A percentile compares a stretch with the other conserved stretches of the same genome.
These are phyloP conservation scores for Athripsodes cinereus DNA, from an alignment of 2,888 invertebrate species.

Conservation along the genomic window DNA sequence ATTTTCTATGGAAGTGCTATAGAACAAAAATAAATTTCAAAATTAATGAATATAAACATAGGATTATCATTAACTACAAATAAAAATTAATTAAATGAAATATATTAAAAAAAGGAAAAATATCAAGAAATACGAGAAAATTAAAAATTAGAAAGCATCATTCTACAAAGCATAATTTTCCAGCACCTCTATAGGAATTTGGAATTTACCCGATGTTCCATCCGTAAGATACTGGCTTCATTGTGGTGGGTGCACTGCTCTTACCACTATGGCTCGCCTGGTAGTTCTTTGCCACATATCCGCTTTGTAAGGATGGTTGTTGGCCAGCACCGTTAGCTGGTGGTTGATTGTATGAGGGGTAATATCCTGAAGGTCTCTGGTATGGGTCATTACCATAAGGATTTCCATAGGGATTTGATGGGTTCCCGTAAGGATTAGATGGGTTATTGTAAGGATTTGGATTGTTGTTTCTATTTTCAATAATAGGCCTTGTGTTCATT, in stretches of 20 bases:
- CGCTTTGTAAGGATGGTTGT: slow-evolving; percentile 31
- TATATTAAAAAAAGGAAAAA: no score
- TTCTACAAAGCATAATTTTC: slow-evolving; percentile 9
- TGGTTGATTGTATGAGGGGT: slow-evolving; percentile 37
- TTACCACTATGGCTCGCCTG: slow-evolving; percentile 34
- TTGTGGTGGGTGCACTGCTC: slow-evolving; percentile 36
- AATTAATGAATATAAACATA: no score
- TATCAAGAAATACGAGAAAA: neutral
- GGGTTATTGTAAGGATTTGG: no score
- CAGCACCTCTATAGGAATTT: slow-evolving; percentile 18
- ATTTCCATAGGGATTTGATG: slow-evolving; percentile 29
- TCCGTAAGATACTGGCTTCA: slow-evolving; percentile 42
- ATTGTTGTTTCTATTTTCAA: slow-evolving; percentile 35
- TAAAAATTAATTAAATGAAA: no score
- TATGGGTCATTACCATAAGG: slow-evolving; percentile 28
- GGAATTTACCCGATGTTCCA: slow-evolving; percentile 48
- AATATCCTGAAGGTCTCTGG: slow-evolving; percentile 38
- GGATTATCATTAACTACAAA: no score
- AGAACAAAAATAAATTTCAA: no score
- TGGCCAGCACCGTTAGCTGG: slow-evolving; percentile 26
- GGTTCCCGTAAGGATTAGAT: slow-evolving; percentile 37
- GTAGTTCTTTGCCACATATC: slow-evolving; percentile 35
- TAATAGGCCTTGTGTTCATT: slow-evolving; percentile 41
- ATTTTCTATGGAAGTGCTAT: no score
- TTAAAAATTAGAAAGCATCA: neutral